These are phyloP conservation scores for Meteorus sp. DNA, from an alignment of 1,140 invertebrate genomes.

Conservation along the genomic window DNA sequence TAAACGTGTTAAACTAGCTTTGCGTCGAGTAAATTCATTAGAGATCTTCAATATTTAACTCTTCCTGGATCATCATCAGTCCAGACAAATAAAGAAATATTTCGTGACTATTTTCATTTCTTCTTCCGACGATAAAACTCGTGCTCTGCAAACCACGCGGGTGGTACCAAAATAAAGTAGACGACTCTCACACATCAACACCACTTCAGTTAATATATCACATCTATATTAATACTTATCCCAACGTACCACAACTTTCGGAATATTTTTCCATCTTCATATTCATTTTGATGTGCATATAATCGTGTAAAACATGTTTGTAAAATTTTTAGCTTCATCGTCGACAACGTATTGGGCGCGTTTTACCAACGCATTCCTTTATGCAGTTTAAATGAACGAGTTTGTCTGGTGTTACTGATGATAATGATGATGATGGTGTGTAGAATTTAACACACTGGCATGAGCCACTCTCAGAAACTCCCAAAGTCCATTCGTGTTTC, in stretches of 20 bases:
- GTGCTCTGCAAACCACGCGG: conserved; percentile 34
- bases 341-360: background rate
- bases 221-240: too few relatives aligned
- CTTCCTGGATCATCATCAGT: too few relatives aligned
- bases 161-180: conserved; percentile 49
- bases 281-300: background rate
- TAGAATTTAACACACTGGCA: too few relatives aligned
- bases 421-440: too few relatives aligned
- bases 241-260: background rate
- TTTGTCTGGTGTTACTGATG: too few relatives aligned
- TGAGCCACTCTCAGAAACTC: too few relatives aligned
- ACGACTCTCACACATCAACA: conserved; percentile 36
- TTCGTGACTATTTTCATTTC: background rate
- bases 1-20: too few relatives aligned
- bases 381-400: background rate
- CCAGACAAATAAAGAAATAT: too few relatives aligned
- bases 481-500: too few relatives aligned
- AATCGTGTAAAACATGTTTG: conserved; percentile 7
- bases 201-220: too few relatives aligned
- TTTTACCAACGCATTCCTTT: background rate
- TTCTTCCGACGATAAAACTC: background rate
- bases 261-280: background rate
- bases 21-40: too few relatives aligned
- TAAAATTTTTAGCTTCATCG: conserved; percentile 38
- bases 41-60: too few relatives aligned